phyloP scores from a whole-genome alignment of 2,888 invertebrate species.

The Pseudanteris insignis region DNA sequence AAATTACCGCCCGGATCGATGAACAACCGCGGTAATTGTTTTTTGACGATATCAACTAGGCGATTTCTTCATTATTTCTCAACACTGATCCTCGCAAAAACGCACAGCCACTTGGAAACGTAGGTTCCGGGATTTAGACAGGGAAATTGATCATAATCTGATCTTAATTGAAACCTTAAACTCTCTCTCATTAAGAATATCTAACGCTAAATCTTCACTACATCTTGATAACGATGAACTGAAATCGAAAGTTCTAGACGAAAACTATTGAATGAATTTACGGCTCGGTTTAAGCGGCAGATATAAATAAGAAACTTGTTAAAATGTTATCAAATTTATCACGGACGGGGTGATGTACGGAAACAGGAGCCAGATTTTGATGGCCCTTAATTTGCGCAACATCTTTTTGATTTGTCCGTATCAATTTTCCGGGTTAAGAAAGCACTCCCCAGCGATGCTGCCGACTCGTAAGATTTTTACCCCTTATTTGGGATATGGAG shows the following conservation, averaged over 20 bases:
- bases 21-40: conserved; percentile 24
- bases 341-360: too few relatives aligned
- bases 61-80: conserved; percentile 12
- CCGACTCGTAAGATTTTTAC: conserved; percentile 9
- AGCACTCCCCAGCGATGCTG: background rate
- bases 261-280: too few relatives aligned
- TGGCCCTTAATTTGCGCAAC: background rate
- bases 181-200: too few relatives aligned
- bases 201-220: too few relatives aligned
- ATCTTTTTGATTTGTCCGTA: conserved; percentile 1
- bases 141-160: conserved; percentile 5
- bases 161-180: conserved; percentile 15
- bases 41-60: conserved; percentile 2
- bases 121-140: background rate
- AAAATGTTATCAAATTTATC: too few relatives aligned
- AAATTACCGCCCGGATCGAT: conserved; percentile 18
- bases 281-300: too few relatives aligned
- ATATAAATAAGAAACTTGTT: background rate
- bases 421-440: too few relatives aligned
- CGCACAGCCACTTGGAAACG: background rate
- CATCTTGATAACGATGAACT: too few relatives aligned
- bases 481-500: conserved; percentile 19
- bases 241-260: too few relatives aligned
- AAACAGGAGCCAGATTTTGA: background rate
- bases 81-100: background rate